A percentile compares a stretch with the other conserved stretches of the same genome.
Conservation (phyloP, 2,797 vertebrate species). For the Diglossa cyanea region DNA sequence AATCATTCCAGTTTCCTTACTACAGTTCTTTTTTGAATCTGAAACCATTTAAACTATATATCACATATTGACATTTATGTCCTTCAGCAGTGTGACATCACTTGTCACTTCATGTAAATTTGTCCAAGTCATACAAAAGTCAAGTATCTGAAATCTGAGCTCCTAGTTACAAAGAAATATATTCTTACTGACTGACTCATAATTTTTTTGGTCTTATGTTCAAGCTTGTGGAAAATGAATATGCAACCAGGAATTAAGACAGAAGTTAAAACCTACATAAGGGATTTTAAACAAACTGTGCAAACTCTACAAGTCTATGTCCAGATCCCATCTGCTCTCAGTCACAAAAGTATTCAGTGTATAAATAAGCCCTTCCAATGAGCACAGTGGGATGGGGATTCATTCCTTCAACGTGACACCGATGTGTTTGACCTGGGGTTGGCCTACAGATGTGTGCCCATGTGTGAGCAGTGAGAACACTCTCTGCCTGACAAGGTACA, state of each 20-base stretch:
- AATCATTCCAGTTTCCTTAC: not conserved
- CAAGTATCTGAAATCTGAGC: slow-evolving; percentile 71
- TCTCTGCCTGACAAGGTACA: not conserved
- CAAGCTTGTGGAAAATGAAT: slow-evolving; percentile 68
- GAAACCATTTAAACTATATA: not conserved
- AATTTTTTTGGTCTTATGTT: slow-evolving; percentile 66
- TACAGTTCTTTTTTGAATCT: not conserved
- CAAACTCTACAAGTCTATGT: not conserved
- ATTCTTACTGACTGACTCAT: slow-evolving; percentile 68
- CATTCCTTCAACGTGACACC: not conserved
- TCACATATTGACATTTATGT: slow-evolving; percentile 31
- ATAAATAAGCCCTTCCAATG: not conserved
- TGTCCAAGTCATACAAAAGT: slow-evolving; percentile 18
- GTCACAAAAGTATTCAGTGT: not conserved
- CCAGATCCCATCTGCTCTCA: not conserved
- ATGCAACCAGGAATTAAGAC: slow-evolving; percentile 73
- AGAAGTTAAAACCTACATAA: slow-evolving; percentile 71
- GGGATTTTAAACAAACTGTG: not conserved
- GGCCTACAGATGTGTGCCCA: not conserved
- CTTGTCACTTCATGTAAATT: slow-evolving; percentile 49
- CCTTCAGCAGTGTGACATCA: slow-evolving; percentile 40
- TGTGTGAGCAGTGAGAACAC: not conserved
- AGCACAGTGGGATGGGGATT: not conserved
- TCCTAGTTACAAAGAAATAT: slow-evolving; percentile 65
- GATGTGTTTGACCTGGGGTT: not conserved